Evolutionary conservation across 2,888 invertebrate genomes (phyloP), one percentile per base, ranked within the genome.

Genomic region (Nomada fabriciana): DNA sequence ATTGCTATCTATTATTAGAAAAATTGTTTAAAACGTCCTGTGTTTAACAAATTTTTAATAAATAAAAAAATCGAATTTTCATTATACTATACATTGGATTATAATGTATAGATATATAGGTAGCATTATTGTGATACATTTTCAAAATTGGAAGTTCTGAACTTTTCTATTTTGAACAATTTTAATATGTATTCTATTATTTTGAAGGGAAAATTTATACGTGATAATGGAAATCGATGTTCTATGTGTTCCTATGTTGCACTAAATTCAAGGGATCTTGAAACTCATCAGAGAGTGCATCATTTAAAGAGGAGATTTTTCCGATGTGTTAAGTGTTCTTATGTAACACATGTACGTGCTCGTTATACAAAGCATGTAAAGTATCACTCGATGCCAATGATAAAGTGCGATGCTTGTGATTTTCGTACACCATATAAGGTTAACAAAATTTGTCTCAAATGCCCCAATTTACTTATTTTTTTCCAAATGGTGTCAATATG

Each of bases 311-410:
- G 95, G 95, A 96, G 95, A 89, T 95, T 97, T 94, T 98, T 97
- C 94, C 96, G 97, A n/a, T 98, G 98, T 94, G 96, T 96, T 87
- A 97, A 98, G 94, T 98, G 98, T 94, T 97, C 97, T 89, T 99
- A 98, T 94, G 97, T 97, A 86, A 98, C 98, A 2, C 97, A 98
- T 94, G 97, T 98, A 91, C 97, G 97, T 92, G 97, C 98, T 70
- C 96, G 98, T 78, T 98, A 96, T 93, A 98, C 98, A 79, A 98
- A 98, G 93, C 98, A 98, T 93, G 97, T 98, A 69, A 98, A 98
- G 92, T 98, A 98, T 94, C 98, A 98, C 94, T 97, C 98, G 78
- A 98, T 98, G 97, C 98, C 97, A 89, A 98, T 98, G 97, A 98
- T 98, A 89, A 98, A 98, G 94, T 99, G 98, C 94, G 97, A 97